Conservation (phyloP, 35 echinoderm and acorn worm genomes). For the Apostichopus parvimensis region DNA sequence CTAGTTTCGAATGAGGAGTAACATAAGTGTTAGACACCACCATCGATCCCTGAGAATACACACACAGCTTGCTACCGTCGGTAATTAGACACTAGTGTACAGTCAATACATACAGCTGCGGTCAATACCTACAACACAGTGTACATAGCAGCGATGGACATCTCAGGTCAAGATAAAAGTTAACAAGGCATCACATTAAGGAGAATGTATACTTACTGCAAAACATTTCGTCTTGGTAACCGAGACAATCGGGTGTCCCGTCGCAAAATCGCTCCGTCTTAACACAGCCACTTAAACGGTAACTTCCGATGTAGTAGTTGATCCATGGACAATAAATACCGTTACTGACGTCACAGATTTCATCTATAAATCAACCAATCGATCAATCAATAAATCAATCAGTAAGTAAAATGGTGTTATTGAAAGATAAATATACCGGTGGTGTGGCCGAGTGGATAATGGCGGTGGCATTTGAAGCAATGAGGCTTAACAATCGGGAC, state of each 20-base stretch:
- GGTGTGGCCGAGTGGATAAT: background rate
- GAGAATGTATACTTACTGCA: background rate
- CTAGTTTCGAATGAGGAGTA: too few relatives aligned
- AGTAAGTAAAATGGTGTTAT: background rate
- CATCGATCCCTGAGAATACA: too few relatives aligned
- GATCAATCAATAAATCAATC: too few relatives aligned
- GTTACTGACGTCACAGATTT: slow-evolving; percentile 14
- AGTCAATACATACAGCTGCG: too few relatives aligned
- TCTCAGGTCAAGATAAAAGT: too few relatives aligned
- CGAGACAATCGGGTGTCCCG: background rate
- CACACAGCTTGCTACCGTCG: too few relatives aligned
- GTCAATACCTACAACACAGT: too few relatives aligned
- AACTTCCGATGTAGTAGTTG: background rate
- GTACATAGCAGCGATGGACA: too few relatives aligned
- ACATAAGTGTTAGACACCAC: too few relatives aligned
- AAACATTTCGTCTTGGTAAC: background rate
- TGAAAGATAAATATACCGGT: background rate
- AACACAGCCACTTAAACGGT: slow-evolving; percentile 7
- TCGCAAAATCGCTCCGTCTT: background rate
- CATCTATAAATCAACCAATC: background rate
- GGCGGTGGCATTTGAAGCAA: too few relatives aligned
- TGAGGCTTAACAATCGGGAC: background rate
- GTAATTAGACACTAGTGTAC: too few relatives aligned
- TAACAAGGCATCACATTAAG: too few relatives aligned
- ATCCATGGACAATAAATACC: slow-evolving; percentile 5